Evolutionary conservation across 2,113 vertebrate species (phyloP), one percentile per base, ranked within the genome.

Genomic region (Cyprinodon variegatus): DNA sequence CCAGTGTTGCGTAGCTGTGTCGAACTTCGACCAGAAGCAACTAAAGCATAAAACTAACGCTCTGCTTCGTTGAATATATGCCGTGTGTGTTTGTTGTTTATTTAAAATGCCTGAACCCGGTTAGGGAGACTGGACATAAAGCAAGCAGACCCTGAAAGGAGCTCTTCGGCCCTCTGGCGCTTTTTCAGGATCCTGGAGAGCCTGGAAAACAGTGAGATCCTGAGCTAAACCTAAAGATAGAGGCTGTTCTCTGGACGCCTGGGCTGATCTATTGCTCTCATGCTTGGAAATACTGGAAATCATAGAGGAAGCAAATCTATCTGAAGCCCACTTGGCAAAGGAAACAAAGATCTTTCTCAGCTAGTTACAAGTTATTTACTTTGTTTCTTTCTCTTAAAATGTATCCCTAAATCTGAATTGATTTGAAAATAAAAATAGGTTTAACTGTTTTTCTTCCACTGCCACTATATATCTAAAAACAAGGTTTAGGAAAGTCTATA

Each of bases 1-100:
- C 60, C 85, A 57, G 62, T 75, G 12, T 88, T 91, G 87, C 87
- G 91, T 87, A 88, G 84, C 81, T 65, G 83, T 2, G 72, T 74
- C 45, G 63, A 77, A 66, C 66, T 70, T 59, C 63, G 0, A 48
- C 68, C 39, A 14, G 46, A 46, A 45, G 53, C 20, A 43, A 4
- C 43, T 0, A 14, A 39, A 4, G 20, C 6, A n/a, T 50, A 41
- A 68, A 48, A 41, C 14, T 20, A 38, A 1, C 68, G 9, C 1
- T 61, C 29, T 29, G 57, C 71, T 45, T 69, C 8, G 8, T 3
- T 20, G 38, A 79, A 29, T 2, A 14, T 15, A 22, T 20, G 5
- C 22, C 11, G 14, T 17, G 2, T 11, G 40, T 36, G 10, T 36
- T 2, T 15, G 5, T 22, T 4, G 36, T 9, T 2, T 22, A 2